Evolutionary conservation across 2,797 vertebrate genomes (phyloP), one percentile per base, ranked within the genome.

Genomic region (Hapalemur alaotrensis): DNA sequence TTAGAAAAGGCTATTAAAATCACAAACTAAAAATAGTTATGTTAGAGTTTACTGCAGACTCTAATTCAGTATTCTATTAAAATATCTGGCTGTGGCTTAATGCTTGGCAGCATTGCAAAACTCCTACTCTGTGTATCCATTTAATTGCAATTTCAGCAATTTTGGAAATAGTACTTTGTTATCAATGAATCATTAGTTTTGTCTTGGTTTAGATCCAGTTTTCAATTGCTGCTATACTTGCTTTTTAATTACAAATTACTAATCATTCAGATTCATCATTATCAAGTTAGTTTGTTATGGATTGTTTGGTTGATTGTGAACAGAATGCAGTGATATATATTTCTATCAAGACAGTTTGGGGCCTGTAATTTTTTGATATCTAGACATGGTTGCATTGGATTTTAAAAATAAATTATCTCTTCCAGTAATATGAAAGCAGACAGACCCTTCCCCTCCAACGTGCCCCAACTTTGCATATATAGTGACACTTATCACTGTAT

Each of bases 121-220:
- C 76, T 79, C 88, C 95, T 89, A 94, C 80, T 93, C 79, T 78
- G 67, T 86, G 83, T 94, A 78, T 96, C 67, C 1, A 8, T 91
- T 93, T 93, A 96, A 90, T 78, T 96, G 83, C 84, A 87, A 54
- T 82, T 97, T 96, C 91, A 96, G 87, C 91, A 93, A 88, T 96
- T 97, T 97, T 94, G 61, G 87, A 93, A 96, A 96, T 70, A 67
- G 48, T 89, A 89, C 54, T 96, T 95, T 93, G 70, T 94, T 97
- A 97, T 90, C 94, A 97, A 96, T 93, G 95, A 97, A 90, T 97
- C 95, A 81, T 90, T 96, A 96, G 70, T 91, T 96, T 97, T 81
- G 48, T 93, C 70, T 96, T 96, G 86, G 91, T 96, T 97, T 92
- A 76, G 65, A 87, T 90, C 70, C 80, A 96, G 38, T 78, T 97